Conservation (phyloP, 2,797 vertebrate species). For the Prunella strophiata region DNA sequence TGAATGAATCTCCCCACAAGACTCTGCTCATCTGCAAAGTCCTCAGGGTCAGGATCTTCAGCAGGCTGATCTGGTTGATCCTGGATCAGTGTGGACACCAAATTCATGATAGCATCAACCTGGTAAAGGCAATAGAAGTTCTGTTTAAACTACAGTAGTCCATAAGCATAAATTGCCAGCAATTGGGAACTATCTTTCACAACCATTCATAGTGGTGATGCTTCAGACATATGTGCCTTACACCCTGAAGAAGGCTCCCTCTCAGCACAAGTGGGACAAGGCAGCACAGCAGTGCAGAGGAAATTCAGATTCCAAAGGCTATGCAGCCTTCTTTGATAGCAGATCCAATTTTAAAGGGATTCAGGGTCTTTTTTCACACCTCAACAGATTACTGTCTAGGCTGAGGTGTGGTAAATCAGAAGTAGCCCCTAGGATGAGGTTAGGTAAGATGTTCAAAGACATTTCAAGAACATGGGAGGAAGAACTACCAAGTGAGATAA, state of each 20-base stretch:
- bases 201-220: not conserved
- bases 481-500: not conserved
- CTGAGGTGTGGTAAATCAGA: not conserved
- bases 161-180: not conserved
- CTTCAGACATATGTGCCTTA: not conserved
- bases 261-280: not conserved
- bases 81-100: constrained; percentile 94
- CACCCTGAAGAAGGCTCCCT: not conserved
- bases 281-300: not conserved
- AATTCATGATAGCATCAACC: constrained; percentile 95
- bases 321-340: not conserved
- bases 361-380: not conserved
- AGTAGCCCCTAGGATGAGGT: not conserved
- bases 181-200: not conserved
- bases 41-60: constrained; percentile 96
- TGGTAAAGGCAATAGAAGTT: constrained; percentile 37
- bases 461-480: accelerated
- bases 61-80: constrained; percentile 97
- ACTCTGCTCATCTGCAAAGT: constrained; percentile 97
- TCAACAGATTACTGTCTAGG: not conserved
- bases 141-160: not conserved
- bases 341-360: not conserved
- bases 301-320: not conserved
- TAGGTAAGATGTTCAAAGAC: not conserved
- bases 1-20: constrained; percentile 98